These are phyloP conservation scores for human (Homo sapiens) DNA, from an alignment of 2,113 vertebrate genomes.

Conservation along the genomic window DNA sequence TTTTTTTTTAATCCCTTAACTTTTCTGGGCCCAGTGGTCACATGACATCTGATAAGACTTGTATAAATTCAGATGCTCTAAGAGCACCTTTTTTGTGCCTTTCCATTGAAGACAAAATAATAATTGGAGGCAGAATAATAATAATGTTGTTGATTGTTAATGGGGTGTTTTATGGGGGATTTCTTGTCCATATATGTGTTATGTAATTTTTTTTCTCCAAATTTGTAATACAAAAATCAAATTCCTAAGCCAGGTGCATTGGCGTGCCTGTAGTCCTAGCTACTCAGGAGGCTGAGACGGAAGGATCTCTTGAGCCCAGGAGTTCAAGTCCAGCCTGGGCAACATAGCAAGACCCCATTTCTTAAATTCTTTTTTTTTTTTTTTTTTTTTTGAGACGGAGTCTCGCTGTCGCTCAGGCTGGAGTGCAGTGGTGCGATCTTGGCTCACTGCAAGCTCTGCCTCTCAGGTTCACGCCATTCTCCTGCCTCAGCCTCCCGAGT, in stretches of 20 bases:
- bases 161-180: neutral
- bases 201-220: neutral
- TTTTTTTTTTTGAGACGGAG: no score
- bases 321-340: neutral
- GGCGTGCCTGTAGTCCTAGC: neutral
- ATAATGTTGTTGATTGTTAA: neutral
- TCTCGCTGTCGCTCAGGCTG: no score
- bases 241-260: neutral
- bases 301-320: neutral
- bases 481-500: no score
- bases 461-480: no score
- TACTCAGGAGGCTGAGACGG: neutral
- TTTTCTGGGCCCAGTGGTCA: neutral
- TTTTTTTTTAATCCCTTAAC: neutral
- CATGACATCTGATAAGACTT: neutral
- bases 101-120: neutral
- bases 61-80: neutral
- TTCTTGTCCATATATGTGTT: neutral
- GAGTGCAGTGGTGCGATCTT: no score
- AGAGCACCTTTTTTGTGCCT: neutral
- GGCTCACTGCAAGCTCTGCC: no score
- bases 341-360: neutral
- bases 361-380: neutral
- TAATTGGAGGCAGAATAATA: neutral
- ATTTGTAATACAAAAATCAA: conserved; percentile 35